Evolutionary conservation across 2,113 vertebrate genomes (phyloP).

Genomic region (Falcunculus frontatus): DNA sequence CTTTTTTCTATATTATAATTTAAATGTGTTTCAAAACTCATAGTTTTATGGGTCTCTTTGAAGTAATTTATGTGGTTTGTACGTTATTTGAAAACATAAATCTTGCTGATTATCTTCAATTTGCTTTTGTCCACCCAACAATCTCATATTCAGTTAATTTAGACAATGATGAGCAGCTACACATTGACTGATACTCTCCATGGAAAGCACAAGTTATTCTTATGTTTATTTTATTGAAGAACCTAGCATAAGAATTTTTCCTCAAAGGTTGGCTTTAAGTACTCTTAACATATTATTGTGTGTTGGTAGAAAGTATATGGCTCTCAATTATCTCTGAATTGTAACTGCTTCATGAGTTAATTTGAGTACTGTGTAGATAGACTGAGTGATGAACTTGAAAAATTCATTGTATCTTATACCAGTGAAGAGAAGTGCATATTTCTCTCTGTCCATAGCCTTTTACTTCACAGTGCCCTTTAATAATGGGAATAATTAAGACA

Average conservation of each 20-base stretch:
- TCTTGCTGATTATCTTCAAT: constrained; percentile 65
- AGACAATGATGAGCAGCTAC: constrained; percentile 56
- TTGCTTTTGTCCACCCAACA: constrained; percentile 20
- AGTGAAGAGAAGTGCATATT: background rate
- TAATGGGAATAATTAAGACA: background rate
- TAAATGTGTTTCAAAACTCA: background rate
- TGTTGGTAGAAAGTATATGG: constrained; percentile 35
- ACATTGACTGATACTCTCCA: constrained; percentile 61
- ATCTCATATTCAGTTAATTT: constrained; percentile 63
- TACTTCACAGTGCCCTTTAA: background rate
- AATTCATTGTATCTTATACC: background rate
- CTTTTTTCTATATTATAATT: background rate
- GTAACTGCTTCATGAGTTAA: background rate
- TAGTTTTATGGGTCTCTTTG: background rate
- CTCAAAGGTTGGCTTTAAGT: constrained; percentile 25
- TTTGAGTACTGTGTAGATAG: background rate
- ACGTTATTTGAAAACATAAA: constrained; percentile 47
- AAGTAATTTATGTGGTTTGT: constrained; percentile 51
- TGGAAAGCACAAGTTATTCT: constrained; percentile 59
- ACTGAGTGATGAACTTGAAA: background rate
- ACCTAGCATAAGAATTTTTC: constrained; percentile 41
- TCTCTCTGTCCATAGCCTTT: background rate
- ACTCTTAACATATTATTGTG: constrained; percentile 32
- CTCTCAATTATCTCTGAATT: constrained; percentile 8
- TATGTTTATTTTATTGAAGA: constrained; percentile 55